Evolutionary conservation across 2,797 vertebrate genomes (phyloP), one percentile per base, ranked within the genome.

Genomic region (Galagoides demidoff): DNA sequence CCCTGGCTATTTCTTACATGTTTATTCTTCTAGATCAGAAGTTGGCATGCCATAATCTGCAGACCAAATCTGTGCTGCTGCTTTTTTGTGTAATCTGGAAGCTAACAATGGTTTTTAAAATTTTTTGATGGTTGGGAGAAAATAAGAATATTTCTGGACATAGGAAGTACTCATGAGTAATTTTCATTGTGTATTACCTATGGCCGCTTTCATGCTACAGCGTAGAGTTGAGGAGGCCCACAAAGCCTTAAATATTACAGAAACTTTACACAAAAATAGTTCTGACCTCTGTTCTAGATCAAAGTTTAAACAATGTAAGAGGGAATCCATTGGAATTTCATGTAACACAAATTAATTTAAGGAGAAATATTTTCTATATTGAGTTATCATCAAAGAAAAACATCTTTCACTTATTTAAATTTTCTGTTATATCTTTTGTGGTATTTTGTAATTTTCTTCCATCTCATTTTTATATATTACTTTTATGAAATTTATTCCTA

Each of bases 401-500:
- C 39, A 43, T 43, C 39, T 43, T 43, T 43, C 39, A 43, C 39
- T 43, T 6, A 43, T 43, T 43, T 43, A 43, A 43, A 43, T 43
- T 43, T 43, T 43, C 39, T 43, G 39, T 43, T 43, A 45, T 45
- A 64, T 68, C 6, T 85, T 43, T 82, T 70, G 34, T 70, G 52
- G 16, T 5, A 77, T 71, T 94, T 92, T 73, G 59, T 71, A n/a
- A 34, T 92, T 84, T 59, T 78, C 57, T 88, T 43, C 49, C 55
- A 79, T 59, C 59, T 71, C 79, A 27, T 73, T 92, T 31, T 66
- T 92, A 2, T 27, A 74, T 23, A 68, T 78, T 85, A 43, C 43
- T 89, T 84, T 86, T 85, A 57, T 81, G 74, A 89, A n/a, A 85
- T 94, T 78, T 94, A 64, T 66, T 59, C 31, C 49, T 94, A 55